Evolutionary conservation across 2,797 vertebrate genomes (phyloP).

Genomic region (Tolypeutes matacus): DNA sequence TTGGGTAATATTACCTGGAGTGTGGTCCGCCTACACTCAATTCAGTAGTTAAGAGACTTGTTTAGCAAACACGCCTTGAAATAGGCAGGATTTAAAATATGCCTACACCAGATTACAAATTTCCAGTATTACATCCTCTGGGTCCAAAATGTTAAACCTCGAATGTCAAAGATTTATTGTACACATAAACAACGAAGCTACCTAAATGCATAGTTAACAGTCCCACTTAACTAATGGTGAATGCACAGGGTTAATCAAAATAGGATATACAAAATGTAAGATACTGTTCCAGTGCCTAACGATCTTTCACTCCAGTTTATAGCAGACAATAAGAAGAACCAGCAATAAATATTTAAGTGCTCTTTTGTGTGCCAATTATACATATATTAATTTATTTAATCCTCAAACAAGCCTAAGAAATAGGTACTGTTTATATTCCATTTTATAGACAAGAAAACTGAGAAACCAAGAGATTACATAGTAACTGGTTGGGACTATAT

Average conservation of each 20-base stretch:
- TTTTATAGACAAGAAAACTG: constrained; percentile 1
- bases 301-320: not conserved
- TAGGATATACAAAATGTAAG: not conserved
- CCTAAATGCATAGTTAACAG: not conserved
- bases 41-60: not conserved
- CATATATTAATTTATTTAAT: constrained; percentile 19
- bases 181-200: constrained; percentile 38
- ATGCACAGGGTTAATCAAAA: not conserved
- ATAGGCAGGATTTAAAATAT: not conserved
- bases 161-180: not conserved
- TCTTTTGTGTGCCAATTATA: constrained; percentile 40
- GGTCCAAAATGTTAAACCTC: constrained; percentile 35
- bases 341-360: constrained; percentile 20
- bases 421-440: constrained; percentile 16
- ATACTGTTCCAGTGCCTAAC: not conserved
- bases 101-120: not conserved
- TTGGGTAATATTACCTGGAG: not conserved
- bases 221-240: not conserved
- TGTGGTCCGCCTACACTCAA: not conserved
- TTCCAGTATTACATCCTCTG: constrained; percentile 1
- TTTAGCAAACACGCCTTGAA: not conserved
- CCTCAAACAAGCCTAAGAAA: constrained; percentile 20
- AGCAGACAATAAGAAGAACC: not conserved
- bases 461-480: constrained; percentile 4
- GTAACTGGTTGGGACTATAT: not conserved